Evolutionary conservation across 2,113 vertebrate species (phyloP).

Genomic region (Regulus satrapa): DNA sequence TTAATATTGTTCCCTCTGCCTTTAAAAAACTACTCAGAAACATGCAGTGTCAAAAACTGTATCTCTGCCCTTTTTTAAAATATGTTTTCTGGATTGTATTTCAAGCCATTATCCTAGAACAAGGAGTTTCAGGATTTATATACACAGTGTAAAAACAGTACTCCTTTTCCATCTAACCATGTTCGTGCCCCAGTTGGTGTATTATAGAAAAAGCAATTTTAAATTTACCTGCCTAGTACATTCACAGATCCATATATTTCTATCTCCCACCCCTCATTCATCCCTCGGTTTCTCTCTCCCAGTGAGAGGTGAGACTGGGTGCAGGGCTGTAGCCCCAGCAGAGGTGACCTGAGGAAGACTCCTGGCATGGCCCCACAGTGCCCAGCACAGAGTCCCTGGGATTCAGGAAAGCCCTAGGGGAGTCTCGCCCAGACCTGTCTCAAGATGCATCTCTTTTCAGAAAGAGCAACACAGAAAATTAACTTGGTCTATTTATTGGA

Average conservation of each 20-base stretch:
- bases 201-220: background rate
- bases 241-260: background rate
- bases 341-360: background rate
- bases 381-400: background rate
- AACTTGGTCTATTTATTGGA: background rate
- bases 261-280: background rate
- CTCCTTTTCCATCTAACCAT: background rate
- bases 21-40: background rate
- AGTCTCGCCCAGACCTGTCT: background rate
- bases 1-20: background rate
- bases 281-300: background rate
- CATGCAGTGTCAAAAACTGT: background rate
- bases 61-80: background rate
- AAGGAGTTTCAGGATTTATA: background rate
- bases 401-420: rapidly evolving
- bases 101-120: background rate
- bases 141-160: background rate
- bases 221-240: background rate
- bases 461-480: background rate
- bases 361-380: background rate
- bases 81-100: background rate
- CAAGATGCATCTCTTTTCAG: background rate
- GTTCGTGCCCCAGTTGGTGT: background rate
- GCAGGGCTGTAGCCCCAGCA: background rate
- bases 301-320: background rate